These are phyloP conservation scores for Neuroterus valhalla DNA, from an alignment of 1,140 invertebrate genomes.

Conservation along the genomic window DNA sequence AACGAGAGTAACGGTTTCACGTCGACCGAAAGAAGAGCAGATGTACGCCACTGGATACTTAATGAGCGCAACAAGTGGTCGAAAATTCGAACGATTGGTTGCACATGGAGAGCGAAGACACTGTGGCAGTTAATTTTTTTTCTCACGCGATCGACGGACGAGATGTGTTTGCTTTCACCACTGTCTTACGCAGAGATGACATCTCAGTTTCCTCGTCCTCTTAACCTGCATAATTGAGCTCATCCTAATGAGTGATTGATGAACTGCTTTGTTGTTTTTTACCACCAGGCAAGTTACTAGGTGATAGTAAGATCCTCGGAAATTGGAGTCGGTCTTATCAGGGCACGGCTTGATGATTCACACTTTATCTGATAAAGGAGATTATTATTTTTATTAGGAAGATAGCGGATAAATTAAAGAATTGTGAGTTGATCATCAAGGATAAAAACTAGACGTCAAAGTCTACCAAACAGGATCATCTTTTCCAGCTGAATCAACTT, in stretches of 20 bases:
- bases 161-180: conserved; percentile 29
- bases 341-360: conserved; percentile 14
- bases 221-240: conserved; percentile 2
- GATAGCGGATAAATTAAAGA: conserved; percentile 1
- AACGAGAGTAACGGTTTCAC: conserved; percentile 21
- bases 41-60: conserved; percentile 28
- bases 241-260: background rate
- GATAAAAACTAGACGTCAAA: background rate
- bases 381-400: background rate
- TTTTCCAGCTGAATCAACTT: too few species aligned
- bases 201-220: conserved; percentile 17
- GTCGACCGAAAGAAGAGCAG: conserved; percentile 18
- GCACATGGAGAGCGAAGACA: conserved; percentile 26
- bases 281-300: background rate
- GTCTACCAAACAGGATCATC: too few species aligned
- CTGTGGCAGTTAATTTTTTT: conserved; percentile 10
- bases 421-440: background rate
- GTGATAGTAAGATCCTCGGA: background rate
- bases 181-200: conserved; percentile 24
- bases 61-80: conserved; percentile 29
- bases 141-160: conserved; percentile 10
- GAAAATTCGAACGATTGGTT: conserved; percentile 27
- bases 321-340: conserved; percentile 21
- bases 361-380: conserved; percentile 1
- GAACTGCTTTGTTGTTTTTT: background rate